Base-by-base conservation (phyloP, 2,888 invertebrate species). In the Lasioglossum calceatum region DNA sequence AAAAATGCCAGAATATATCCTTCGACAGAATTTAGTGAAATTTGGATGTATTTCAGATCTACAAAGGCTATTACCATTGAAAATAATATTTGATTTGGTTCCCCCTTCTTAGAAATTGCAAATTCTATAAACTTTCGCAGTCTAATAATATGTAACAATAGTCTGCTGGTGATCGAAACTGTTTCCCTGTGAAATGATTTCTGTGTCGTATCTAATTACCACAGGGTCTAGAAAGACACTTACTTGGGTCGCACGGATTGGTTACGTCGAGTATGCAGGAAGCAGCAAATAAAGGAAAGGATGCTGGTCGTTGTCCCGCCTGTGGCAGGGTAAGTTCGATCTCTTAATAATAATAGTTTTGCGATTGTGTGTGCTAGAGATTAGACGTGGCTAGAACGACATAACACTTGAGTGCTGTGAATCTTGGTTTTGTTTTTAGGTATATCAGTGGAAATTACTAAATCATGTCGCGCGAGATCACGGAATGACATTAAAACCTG, bases 231-330 rank as follows among this genome's bases (percentile, higher is more conserved):
- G 99, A 99, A 95, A 96, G 99, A 93, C 99, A 99, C 96, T 96
- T 99, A 93, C 96, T 99, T 88, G 99, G 99, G 88, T 98, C 98
- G 47, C 99, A 99, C 95, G 99, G 99, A 72, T 96, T 99, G 86
- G 99, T 99, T 61, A 99, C 99, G 81, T 98, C 98, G 90, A 98
- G 98, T 92, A 98, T 99, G 98, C 98, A 99, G 95, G 98, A 98
- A 94, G 98, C 99, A 74, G 99, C 99, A 71, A 99, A 99, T 95
- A 98, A 98, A 95, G 98, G 98, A 92, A 98, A 98, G 95, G 99
- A 99, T 95, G 98, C 98, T 77, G 99, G 99, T 81, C 96, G 99
- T 88, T 99, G 99, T 96, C 99, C 99, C 83, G 98, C 98, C 76
- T 99, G 99, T 96, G 98, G 98, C 95, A 97, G 98, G 96, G 98